Evolutionary conservation across 1,140 invertebrate species (phyloP).

Genomic region (Episyrphus balteatus): DNA sequence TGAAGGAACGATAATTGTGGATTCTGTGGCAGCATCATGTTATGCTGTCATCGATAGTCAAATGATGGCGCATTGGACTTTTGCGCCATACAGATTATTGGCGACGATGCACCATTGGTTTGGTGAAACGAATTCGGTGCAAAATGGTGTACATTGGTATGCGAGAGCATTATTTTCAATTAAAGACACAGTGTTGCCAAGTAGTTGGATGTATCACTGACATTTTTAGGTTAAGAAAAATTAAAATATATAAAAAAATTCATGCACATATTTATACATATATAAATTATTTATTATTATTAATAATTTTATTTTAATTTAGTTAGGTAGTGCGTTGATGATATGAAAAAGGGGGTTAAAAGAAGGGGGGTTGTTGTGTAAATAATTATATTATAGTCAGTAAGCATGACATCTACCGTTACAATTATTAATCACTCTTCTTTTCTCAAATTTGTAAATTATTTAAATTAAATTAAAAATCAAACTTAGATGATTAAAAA

Average conservation of each 20-base stretch:
- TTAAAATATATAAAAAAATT: background rate
- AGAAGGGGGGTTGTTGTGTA: too few species aligned
- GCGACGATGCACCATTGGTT: conserved; percentile 36
- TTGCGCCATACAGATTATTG: conserved; percentile 62
- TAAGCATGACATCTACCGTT: too few species aligned
- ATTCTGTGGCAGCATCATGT: conserved; percentile 85
- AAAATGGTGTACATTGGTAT: conserved; percentile 74
- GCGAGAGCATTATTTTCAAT: conserved; percentile 63
- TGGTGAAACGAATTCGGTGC: conserved; percentile 12
- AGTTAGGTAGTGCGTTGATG: too few species aligned
- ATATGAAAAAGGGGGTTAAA: too few species aligned
- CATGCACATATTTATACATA: background rate
- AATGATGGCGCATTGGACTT: conserved; percentile 68
- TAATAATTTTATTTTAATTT: background rate
- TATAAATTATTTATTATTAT: background rate
- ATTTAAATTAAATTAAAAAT: too few species aligned
- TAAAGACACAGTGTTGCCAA: conserved; percentile 57
- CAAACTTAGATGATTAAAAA: too few species aligned
- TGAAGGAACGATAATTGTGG: conserved; percentile 77
- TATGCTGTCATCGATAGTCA: conserved; percentile 86
- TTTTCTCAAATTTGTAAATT: too few species aligned
- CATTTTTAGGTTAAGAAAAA: background rate
- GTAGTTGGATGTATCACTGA: conserved; percentile 31
- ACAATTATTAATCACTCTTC: too few species aligned
- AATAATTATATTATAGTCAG: too few species aligned